phyloP scores from a whole-genome alignment of 2,113 vertebrate genomes.

The Lepus timidus region DNA sequence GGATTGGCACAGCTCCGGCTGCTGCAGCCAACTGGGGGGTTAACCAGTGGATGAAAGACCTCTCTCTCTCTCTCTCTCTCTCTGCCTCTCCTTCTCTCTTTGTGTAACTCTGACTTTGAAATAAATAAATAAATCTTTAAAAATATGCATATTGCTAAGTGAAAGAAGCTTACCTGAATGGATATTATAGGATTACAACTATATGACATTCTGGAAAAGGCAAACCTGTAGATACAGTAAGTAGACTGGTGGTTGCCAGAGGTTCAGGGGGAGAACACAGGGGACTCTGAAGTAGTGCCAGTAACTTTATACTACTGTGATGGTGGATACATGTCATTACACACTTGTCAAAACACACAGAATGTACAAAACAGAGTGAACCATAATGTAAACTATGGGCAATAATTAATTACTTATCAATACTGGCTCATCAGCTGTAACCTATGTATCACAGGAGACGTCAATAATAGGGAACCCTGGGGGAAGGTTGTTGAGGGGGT shows the following conservation, averaged over 20 bases:
- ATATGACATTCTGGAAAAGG: constrained; percentile 8
- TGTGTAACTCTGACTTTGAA: too few species aligned
- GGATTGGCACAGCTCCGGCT: too few species aligned
- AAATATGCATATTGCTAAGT: background rate
- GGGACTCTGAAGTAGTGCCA: background rate
- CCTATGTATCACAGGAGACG: background rate
- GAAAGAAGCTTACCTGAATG: constrained; percentile 14
- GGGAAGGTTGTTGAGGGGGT: background rate
- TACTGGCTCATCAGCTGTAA: background rate
- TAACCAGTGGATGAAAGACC: too few species aligned
- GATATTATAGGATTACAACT: background rate
- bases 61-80: too few species aligned
- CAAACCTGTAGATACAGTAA: background rate
- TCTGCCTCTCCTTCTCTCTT: too few species aligned
- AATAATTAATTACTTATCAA: background rate
- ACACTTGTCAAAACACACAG: background rate
- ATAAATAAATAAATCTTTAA: too few species aligned
- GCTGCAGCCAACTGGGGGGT: too few species aligned
- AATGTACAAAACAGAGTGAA: background rate
- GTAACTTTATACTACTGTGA: background rate
- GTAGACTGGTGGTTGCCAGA: background rate
- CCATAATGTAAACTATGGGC: background rate
- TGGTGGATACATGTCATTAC: background rate
- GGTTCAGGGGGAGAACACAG: background rate
- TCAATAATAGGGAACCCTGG: background rate